A percentile compares a stretch with the other conserved stretches of the same genome.
Conservation (phyloP, 2,113 vertebrate species). For the Haplotaxodon microlepis region DNA sequence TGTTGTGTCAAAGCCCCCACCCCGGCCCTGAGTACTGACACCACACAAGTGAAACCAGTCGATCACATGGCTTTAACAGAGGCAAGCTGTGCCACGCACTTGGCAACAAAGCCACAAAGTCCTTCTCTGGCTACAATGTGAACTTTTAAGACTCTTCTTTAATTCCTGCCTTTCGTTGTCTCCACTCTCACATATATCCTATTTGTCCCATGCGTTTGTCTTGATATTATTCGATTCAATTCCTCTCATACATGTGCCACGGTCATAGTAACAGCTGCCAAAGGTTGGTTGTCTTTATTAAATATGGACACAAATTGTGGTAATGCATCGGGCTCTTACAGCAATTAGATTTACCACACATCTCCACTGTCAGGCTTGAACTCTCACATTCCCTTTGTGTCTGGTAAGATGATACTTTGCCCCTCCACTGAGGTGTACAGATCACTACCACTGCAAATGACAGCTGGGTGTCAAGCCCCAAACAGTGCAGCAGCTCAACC, state of each 20-base stretch:
- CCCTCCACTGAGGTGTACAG: neutral
- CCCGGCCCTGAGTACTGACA: neutral
- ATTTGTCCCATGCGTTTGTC: neutral
- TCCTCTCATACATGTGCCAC: neutral
- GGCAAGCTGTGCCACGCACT: conserved; percentile 61
- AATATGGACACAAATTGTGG: neutral
- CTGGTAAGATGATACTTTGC: conserved; percentile 1
- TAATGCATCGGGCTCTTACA: neutral
- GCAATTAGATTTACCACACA: neutral
- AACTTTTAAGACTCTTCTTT: neutral
- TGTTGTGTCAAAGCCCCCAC: neutral
- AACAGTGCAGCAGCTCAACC: neutral
- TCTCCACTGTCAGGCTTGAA: neutral
- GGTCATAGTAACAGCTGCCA: neutral
- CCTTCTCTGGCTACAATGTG: neutral
- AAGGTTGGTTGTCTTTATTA: neutral
- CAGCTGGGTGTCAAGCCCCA: neutral
- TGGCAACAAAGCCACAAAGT: conserved; percentile 36
- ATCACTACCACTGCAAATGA: neutral
- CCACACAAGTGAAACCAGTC: conserved; percentile 23
- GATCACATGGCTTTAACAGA: conserved; percentile 45
- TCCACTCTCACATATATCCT: neutral
- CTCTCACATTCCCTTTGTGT: neutral
- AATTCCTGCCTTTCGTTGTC: neutral
- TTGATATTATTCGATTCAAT: neutral